A percentile compares a stretch with the other conserved stretches of the same genome.
Evolutionary conservation across 2,888 invertebrate genomes (phyloP).

Genomic region (Hololepta plana): DNA sequence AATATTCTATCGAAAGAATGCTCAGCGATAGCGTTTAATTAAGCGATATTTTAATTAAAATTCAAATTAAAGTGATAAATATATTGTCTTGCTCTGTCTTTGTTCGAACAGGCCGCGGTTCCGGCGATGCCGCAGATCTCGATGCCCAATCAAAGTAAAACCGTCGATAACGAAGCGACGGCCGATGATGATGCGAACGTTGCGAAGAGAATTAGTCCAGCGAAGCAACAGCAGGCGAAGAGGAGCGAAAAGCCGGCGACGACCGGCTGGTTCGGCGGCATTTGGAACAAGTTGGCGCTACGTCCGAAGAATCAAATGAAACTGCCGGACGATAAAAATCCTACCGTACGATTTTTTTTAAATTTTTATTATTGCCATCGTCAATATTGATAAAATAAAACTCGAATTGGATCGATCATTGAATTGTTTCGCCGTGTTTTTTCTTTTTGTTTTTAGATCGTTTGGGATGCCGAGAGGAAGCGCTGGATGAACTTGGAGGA

Average conservation of each 20-base stretch:
- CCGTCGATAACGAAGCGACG: constrained; percentile 12
- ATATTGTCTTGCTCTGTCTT: too few species aligned
- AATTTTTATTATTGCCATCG: constrained; percentile 3
- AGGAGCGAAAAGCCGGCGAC: constrained; percentile 13
- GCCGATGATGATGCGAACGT: constrained; percentile 9
- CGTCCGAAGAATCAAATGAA: constrained; percentile 90
- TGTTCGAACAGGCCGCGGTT: too few species aligned
- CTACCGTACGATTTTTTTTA: constrained; percentile 36
- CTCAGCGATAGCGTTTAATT: too few species aligned
- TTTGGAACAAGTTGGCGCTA: constrained; percentile 65
- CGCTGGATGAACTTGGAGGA: constrained; percentile 74
- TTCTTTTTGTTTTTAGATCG: constrained; percentile 42
- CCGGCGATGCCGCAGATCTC: constrained; percentile 34
- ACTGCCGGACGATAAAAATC: constrained; percentile 87
- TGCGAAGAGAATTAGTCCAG: constrained; percentile 10
- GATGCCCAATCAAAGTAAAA: constrained; percentile 33
- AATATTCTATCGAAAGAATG: too few species aligned
- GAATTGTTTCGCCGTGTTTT: constrained; percentile 6
- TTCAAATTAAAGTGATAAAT: too few species aligned
- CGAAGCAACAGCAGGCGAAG: constrained; percentile 9
- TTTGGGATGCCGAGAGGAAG: constrained; percentile 80
- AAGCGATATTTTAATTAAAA: too few species aligned
- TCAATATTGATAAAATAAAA: constrained; percentile 2
- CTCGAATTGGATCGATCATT: constrained; percentile 3
- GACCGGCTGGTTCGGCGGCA: constrained; percentile 69